Conservation (phyloP, 2,797 vertebrate species). For the Notamacropus eugenii region DNA sequence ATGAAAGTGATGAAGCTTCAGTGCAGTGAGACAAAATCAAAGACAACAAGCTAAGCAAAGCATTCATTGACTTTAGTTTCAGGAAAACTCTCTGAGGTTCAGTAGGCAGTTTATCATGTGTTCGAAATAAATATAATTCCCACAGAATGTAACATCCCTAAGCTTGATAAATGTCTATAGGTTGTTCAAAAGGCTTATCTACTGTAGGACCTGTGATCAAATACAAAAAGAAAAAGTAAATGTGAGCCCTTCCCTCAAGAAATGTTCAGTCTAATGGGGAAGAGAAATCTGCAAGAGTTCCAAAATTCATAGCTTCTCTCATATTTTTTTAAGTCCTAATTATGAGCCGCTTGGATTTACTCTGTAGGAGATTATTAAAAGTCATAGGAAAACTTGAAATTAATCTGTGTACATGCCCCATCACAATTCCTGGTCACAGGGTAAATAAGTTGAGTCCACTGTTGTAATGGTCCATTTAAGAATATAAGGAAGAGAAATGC, state of each 20-base stretch:
- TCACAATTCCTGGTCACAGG: background rate
- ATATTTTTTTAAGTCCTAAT: constrained; percentile 1
- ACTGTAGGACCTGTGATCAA: background rate
- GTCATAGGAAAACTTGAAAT: background rate
- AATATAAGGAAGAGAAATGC: background rate
- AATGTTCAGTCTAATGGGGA: background rate
- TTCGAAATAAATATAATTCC: constrained; percentile 9
- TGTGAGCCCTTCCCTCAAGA: background rate
- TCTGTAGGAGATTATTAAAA: background rate
- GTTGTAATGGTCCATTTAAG: background rate
- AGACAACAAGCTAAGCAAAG: background rate
- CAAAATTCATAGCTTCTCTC: background rate
- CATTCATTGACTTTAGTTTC: background rate
- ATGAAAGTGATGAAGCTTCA: background rate
- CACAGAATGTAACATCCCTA: background rate
- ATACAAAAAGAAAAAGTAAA: background rate
- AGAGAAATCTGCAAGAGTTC: background rate
- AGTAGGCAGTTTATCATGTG: constrained; percentile 42
- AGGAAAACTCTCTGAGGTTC: constrained; percentile 17
- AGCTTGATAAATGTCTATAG: constrained; percentile 16
- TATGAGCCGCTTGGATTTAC: background rate
- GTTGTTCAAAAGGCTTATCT: background rate
- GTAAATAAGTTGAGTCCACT: background rate
- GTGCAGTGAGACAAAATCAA: background rate
- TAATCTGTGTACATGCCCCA: background rate